Evolutionary conservation across 2,797 vertebrate species (phyloP), one percentile per base, ranked within the genome.

Genomic region (Neomorphus geoffroyi): DNA sequence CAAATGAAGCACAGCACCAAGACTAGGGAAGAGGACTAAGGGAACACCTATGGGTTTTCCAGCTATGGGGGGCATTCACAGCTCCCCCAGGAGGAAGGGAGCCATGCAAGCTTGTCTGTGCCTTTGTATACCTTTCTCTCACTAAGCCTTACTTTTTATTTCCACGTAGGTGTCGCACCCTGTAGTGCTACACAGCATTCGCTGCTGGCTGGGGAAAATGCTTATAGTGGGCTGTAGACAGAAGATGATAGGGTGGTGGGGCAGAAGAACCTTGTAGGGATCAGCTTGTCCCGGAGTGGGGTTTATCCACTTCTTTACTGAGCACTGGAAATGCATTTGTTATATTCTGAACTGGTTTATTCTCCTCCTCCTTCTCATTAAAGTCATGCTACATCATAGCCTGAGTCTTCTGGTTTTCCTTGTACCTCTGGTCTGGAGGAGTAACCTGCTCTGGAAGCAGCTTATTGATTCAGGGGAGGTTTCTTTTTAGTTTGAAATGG

Each of bases 301-400:
- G 32, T 66, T 80, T 60, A 41, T 50, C 84, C 13, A 7, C 86
- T 83, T 82, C 75, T 83, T 74, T 88, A 37, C 1, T 7, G 3
- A 87, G 64, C 6, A 0, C 80, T 95, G 87, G 72, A 91, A 91
- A 80, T 5, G 6, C 84, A 78, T 13, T 80, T 72, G 46, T 83
- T 39, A 18, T 88, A 41, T 39, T 85, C 89, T 90, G 72, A 80
- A 54, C 45, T 90, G 53, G 33, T 92, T 85, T 78, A 26, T 58
- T 67, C 54, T 75, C 18, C 58, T 88, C 60, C 71, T 85, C 18
- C 58, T 88, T 65, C 71, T 85, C 53, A 96, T 96, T 96, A 96
- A 96, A 96, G 75, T 51, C 46, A 74, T 93, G 72, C 80, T 90
- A 88, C 53, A 83, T 95, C 81, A 91, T 18, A 78, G 48, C n/a